A percentile compares a stretch with the other conserved stretches of the same genome.
Evolutionary conservation across 2,797 vertebrate species (phyloP).

Genomic region (Sitta carolinensis): DNA sequence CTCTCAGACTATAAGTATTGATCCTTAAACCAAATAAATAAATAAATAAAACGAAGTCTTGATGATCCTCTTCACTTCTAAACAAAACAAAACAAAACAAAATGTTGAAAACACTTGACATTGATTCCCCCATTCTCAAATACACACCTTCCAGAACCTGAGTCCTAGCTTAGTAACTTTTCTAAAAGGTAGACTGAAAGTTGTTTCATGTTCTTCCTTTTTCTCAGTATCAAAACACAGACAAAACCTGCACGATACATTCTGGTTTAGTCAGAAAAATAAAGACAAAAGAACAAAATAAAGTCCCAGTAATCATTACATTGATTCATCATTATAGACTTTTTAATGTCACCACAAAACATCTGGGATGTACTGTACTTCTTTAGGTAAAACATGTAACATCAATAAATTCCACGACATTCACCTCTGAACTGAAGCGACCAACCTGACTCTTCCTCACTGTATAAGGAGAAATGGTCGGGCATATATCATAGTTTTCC

Average conservation of each 20-base stretch:
- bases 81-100: not conserved
- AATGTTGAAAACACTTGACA: not conserved
- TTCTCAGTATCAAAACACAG: not conserved
- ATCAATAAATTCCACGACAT: not conserved
- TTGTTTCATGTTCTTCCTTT: not conserved
- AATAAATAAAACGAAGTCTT: not conserved
- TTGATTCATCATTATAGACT: not conserved
- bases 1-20: not conserved
- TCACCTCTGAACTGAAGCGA: not conserved
- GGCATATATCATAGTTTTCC: not conserved
- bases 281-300: not conserved
- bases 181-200: not conserved
- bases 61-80: not conserved
- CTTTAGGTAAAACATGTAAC: not conserved
- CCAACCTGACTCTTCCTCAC: not conserved
- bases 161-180: not conserved
- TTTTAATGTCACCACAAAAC: not conserved
- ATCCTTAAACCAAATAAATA: not conserved
- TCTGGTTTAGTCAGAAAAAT: not conserved
- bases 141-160: not conserved
- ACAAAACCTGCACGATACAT: not conserved
- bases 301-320: not conserved
- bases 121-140: not conserved
- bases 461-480: accelerated
- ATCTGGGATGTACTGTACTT: not conserved